phyloP scores from a whole-genome alignment of 2,888 invertebrate species.

The Cephus pulcher region DNA sequence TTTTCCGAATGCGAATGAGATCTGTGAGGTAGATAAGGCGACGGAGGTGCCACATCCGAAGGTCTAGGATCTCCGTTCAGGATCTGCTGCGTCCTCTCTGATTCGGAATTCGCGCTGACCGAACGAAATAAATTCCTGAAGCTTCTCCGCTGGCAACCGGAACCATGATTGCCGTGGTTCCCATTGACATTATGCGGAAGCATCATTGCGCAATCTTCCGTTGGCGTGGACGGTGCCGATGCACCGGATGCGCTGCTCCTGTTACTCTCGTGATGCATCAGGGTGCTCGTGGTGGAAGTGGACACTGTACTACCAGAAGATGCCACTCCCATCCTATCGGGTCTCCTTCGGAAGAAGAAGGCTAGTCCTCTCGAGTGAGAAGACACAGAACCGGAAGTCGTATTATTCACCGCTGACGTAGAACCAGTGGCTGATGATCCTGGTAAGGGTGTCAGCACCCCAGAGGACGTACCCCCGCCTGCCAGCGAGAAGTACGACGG shows the following conservation, averaged over 20 bases:
- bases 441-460: conserved; percentile 11
- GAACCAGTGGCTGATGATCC: not conserved
- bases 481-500: conserved; percentile 82
- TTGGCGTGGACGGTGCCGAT: conserved; percentile 38
- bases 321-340: conserved; percentile 48
- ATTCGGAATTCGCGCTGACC: conserved; percentile 74
- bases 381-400: conserved; percentile 28
- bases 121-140: conserved; percentile 74
- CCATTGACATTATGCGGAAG: conserved; percentile 27
- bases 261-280: conserved; percentile 41
- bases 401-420: conserved; percentile 24
- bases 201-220: conserved; percentile 47
- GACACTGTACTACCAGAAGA: conserved; percentile 47
- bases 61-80: conserved; percentile 78
- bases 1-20: conserved; percentile 61
- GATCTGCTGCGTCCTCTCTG: conserved; percentile 75
- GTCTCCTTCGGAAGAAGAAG: conserved; percentile 45
- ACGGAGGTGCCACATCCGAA: conserved; percentile 75
- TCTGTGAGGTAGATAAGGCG: conserved; percentile 58
- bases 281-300: conserved; percentile 43
- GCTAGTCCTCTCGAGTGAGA: conserved; percentile 46
- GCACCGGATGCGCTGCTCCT: conserved; percentile 43
- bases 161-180: conserved; percentile 29
- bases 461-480: conserved; percentile 60
- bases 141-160: conserved; percentile 63